Evolutionary conservation across 2,113 vertebrate species (phyloP), one percentile per base, ranked within the genome.

Genomic region (Neodontobutis hainanensis): DNA sequence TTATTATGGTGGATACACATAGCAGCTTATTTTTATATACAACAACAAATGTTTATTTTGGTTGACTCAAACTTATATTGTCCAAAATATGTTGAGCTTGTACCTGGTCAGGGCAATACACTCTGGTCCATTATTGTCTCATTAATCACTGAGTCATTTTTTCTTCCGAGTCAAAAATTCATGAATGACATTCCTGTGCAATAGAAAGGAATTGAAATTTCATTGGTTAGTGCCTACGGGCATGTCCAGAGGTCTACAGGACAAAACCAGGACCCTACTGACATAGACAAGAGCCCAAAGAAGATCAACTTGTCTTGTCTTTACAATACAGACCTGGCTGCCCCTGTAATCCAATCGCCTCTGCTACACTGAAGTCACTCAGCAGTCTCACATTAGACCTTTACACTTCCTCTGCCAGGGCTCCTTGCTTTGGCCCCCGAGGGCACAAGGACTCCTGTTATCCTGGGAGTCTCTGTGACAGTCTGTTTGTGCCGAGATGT

Each of bases 341-440:
- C 55, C 65, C 64, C 73, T n/a, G 88, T 76, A 90, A 91, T 84
- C 55, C 36, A 85, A 92, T 88, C 87, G 46, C n/a, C 42, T 69
- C 70, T 77, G 53, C 80, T 14, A 12, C 63, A 70, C 69, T 68
- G 75, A 56, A 85, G 85, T 92, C 88, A 85, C 83, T 88, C 87
- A 88, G 75, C 86, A 79, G 85, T 38, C 78, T 71, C 65, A 66
- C 82, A 85, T 86, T 81, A 84, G 82, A 79, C 84, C 86, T 81
- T 81, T 81, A 72, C 82, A 88, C 78, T 90, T 91, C 88, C 90
- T 90, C 76, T 77, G 61, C 70, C 49, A 62, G 76, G 66, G 76
- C 73, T 75, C 72, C 79, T 87, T 87, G 76, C 85, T 76, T 69
- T 36, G 15, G 77, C 75, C 85, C 89, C 55, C n/a, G 45, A 74